A percentile compares a stretch with the other conserved stretches of the same genome.
phyloP scores from a whole-genome alignment of 2,888 invertebrate genomes.

The Phyllotreta striolata region DNA sequence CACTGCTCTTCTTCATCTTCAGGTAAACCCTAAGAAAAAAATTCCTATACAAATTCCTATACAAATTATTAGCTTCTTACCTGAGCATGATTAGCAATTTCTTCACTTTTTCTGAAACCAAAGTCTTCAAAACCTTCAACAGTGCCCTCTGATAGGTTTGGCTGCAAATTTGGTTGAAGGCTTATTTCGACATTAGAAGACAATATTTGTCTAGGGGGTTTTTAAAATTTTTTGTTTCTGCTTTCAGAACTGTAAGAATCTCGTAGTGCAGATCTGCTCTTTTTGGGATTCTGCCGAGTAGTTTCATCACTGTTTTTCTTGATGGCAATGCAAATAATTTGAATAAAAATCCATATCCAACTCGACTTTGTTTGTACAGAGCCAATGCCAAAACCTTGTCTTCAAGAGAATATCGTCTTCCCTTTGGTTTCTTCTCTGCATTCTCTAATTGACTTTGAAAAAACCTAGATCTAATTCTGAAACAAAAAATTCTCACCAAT shows the following conservation, averaged over 20 bases:
- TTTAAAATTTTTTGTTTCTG: slow-evolving; percentile 2
- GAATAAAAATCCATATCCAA: slow-evolving; percentile 5
- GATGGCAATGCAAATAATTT: slow-evolving; percentile 15
- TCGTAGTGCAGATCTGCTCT: slow-evolving; percentile 3
- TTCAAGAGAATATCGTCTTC: slow-evolving; percentile 2
- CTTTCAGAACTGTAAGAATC: neutral
- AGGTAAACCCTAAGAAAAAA: too few species aligned
- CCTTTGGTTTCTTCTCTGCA: slow-evolving; percentile 8
- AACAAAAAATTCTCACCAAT: slow-evolving; percentile 36
- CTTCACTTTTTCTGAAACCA: slow-evolving; percentile 27
- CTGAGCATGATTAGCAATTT: slow-evolving; percentile 37
- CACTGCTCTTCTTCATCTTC: too few species aligned
- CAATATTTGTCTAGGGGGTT: slow-evolving; percentile 32
- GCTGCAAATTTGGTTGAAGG: slow-evolving; percentile 5
- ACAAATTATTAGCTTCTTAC: too few species aligned
- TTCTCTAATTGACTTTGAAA: slow-evolving; percentile 18
- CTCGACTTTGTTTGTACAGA: slow-evolving; percentile 6
- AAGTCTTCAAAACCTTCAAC: slow-evolving; percentile 42
- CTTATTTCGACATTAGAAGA: slow-evolving; percentile 36
- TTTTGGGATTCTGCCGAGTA: slow-evolving; percentile 4
- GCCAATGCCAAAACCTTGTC: slow-evolving; percentile 4
- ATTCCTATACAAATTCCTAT: too few species aligned
- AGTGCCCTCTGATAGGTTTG: slow-evolving; percentile 22
- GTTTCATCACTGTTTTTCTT: neutral
- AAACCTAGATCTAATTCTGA: too few species aligned